These are phyloP conservation scores for Theocolax elegans DNA, from an alignment of 1,140 invertebrate genomes.

Conservation along the genomic window DNA sequence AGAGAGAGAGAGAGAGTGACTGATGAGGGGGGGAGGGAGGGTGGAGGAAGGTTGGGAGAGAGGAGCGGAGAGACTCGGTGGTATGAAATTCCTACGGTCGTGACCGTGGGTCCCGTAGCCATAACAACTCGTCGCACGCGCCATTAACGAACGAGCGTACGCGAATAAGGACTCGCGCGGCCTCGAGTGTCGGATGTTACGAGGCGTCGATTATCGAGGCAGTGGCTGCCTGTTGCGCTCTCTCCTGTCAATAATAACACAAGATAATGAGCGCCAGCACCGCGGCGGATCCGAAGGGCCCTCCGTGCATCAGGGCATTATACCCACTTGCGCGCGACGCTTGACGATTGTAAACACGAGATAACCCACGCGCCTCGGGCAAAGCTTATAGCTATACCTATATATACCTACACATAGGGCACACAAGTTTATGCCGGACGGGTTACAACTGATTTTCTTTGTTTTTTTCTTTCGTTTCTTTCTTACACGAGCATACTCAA, in stretches of 20 bases:
- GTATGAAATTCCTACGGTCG: not conserved
- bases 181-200: conserved; percentile 14
- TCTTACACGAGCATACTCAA: no score
- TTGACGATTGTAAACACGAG: no score
- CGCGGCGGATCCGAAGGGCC: not conserved
- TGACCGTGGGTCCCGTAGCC: conserved; percentile 53
- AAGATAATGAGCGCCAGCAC: conserved; percentile 19
- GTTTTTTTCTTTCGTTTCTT: no score
- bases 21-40: not conserved
- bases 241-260: conserved; percentile 27
- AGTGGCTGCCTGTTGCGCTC: conserved; percentile 12
- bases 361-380: no score
- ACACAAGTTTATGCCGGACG: no score
- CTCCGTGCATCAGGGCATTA: not conserved
- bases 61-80: not conserved
- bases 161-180: conserved; percentile 26
- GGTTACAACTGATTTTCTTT: no score
- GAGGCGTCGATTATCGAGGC: conserved; percentile 14
- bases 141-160: conserved; percentile 36
- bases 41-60: not conserved
- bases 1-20: not conserved
- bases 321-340: not conserved
- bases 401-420: no score
- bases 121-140: conserved; percentile 55
- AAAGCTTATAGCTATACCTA: no score